These are phyloP conservation scores for Helogale parvula DNA, from an alignment of 2,113 vertebrate genomes.

Conservation along the genomic window DNA sequence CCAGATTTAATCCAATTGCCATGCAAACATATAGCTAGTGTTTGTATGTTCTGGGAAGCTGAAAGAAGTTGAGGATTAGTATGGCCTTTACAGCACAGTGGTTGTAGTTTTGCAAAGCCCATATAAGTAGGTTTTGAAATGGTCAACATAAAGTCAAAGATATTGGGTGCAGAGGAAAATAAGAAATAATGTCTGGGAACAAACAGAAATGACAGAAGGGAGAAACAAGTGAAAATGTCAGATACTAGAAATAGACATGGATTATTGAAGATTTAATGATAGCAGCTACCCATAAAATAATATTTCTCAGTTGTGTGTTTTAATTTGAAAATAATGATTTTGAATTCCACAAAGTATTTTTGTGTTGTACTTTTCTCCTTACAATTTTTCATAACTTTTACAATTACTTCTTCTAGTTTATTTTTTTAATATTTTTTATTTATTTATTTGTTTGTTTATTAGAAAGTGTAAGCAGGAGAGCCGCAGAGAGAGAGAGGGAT, in stretches of 20 bases:
- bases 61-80: neutral
- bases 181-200: neutral
- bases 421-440: too few species aligned
- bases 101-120: neutral
- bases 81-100: neutral
- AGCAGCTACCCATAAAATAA: neutral
- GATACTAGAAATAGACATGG: neutral
- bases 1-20: neutral
- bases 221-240: neutral
- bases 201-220: neutral
- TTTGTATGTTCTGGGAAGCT: neutral
- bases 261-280: neutral
- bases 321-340: neutral
- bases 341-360: neutral
- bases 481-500: too few species aligned
- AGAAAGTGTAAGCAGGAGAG: too few species aligned
- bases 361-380: neutral
- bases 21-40: neutral
- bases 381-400: neutral
- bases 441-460: too few species aligned
- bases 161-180: neutral
- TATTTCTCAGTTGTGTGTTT: neutral
- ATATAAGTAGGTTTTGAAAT: constrained; percentile 4
- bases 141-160: neutral
- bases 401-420: neutral